Evolutionary conservation across 2,113 vertebrate genomes (phyloP), one percentile per base, ranked within the genome.

Genomic region (Eulemur rufifrons): DNA sequence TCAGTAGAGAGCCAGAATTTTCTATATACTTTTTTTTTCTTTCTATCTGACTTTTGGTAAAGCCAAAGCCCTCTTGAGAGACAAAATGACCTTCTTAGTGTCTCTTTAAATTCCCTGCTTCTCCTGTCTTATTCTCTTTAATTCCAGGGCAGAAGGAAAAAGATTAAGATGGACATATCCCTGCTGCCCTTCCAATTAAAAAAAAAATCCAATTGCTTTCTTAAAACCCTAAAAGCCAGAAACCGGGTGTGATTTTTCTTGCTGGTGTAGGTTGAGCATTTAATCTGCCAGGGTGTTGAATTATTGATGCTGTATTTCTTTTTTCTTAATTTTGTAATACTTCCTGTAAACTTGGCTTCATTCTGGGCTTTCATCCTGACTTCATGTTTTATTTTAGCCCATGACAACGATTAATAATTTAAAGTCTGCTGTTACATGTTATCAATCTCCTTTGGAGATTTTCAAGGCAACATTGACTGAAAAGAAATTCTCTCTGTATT

Each of bases 291-390:
- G 6, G 11, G 63, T 56, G 25, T 89, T 98, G 63, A 98, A 98
- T 98, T 98, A 97, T 97, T 98, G 90, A 98, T 97, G 78, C 61
- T 71, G 9, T 14, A 42, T 78, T 97, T 93, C 95, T 73, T 94
- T 96, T 92, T 6, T 87, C 97, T 95, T 93, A 95, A 95, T 64
- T 45, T 82, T 89, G 74, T 69, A 81, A 63, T 84, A 86, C 34
- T 93, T 95, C 73, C 47, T 94, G 52, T 96, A 98, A 97, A 94
- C 50, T 39, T 78, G 50, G 37, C 37, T 97, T 96, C 64, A 91
- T 25, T 47, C 23, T 91, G 80, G 39, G 74, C 83, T 97, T 93
- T 95, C 64, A 82, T 94, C 10, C 23, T 64, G 34, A 86, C 56
- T 92, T 96, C 12, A 76, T 11, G 21, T 77, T 96, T 98, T 56